phyloP scores from a whole-genome alignment of 2,888 invertebrate genomes.

The Ectemnius cavifrons region DNA sequence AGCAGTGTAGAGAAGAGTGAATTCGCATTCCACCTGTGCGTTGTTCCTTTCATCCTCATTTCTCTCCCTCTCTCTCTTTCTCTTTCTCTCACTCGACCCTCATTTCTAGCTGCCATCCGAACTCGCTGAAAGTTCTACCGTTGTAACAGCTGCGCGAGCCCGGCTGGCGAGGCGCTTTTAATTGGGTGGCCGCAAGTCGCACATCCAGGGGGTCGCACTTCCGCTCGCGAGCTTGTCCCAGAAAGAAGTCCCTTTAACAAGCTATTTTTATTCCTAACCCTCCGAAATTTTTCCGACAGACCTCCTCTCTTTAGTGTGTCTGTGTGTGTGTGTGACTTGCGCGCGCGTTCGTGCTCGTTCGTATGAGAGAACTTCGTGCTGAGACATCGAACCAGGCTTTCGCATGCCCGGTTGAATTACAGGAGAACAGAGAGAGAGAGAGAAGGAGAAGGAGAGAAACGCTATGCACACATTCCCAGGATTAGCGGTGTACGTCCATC shows the following conservation, averaged over 20 bases:
- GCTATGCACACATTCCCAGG: not conserved
- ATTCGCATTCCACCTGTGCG: slow-evolving; percentile 53
- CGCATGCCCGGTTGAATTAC: too few relatives aligned
- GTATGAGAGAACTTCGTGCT: too few relatives aligned
- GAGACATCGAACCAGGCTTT: too few relatives aligned
- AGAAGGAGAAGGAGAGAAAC: too few relatives aligned
- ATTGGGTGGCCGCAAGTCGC: slow-evolving; percentile 61
- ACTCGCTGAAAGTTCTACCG: slow-evolving; percentile 63
- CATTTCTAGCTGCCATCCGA: slow-evolving; percentile 20
- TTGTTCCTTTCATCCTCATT: slow-evolving; percentile 35
- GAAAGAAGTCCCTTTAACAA: slow-evolving; percentile 10
- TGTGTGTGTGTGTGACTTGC: too few relatives aligned
- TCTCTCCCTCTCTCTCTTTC: slow-evolving; percentile 8
- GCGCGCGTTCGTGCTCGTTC: too few relatives aligned
- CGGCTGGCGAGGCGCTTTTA: slow-evolving; percentile 66
- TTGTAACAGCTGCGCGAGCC: slow-evolving; percentile 62
- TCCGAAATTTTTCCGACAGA: too few relatives aligned
- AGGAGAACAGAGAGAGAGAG: too few relatives aligned
- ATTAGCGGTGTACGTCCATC: slow-evolving; percentile 5
- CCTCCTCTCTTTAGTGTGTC: too few relatives aligned
- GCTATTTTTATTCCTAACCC: slow-evolving; percentile 18
- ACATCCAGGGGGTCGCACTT: slow-evolving; percentile 44
- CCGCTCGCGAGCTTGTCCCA: slow-evolving; percentile 36
- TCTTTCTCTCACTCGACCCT: slow-evolving; percentile 33
- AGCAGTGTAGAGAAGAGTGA: slow-evolving; percentile 27